Base-by-base conservation (phyloP, 2,888 invertebrate genomes). In the Emmelina monodactyla region DNA sequence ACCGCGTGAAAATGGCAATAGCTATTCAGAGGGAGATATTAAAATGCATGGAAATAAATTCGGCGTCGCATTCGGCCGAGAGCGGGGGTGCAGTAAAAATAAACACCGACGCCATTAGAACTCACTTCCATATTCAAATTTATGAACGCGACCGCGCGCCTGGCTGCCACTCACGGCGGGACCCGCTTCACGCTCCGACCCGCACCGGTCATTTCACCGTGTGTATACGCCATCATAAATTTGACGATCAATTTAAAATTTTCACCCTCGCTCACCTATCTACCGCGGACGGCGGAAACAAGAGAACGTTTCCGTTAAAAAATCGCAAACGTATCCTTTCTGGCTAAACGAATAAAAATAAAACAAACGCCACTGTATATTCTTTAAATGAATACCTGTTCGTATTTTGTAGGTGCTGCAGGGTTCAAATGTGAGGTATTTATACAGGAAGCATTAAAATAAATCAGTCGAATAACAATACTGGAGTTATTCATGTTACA, bases 41-140 rank as follows among this genome's bases (percentile, higher is more conserved):
- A 79, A 79, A 79, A 79, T 79, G 78, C 78, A 78, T 79, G 78
- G 75, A 73, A 78, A 79, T 79, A 79, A 78, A 76, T 81, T 82
- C 78, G 78, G 80, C 80, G 78, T 79, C 81, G 81, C 82, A 82
- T 82, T 82, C 82, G 80, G 70, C 64, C 19, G 19, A 19, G 19
- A 5, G 19, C 19, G 73, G 78, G 79, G 79, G 75, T 79, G 75
- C 78, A 76, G 73, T 78, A 73, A 80, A 81, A 82, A 81, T 82
- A 83, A 82, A 82, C 83, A 82, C 75, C 68, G 71, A 66, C 70
- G 73, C 75, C 73, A 81, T 82, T 78, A 82, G 71, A 75, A 78
- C 75, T 73, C 82, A 82, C 82, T 82, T 82, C 82, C 80, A 82
- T 82, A 80, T 81, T 80, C 75, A 70, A 79, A 79, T 79, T 75